Conservation (phyloP, 1,140 invertebrate species). For the Drosophila persimilis region DNA sequence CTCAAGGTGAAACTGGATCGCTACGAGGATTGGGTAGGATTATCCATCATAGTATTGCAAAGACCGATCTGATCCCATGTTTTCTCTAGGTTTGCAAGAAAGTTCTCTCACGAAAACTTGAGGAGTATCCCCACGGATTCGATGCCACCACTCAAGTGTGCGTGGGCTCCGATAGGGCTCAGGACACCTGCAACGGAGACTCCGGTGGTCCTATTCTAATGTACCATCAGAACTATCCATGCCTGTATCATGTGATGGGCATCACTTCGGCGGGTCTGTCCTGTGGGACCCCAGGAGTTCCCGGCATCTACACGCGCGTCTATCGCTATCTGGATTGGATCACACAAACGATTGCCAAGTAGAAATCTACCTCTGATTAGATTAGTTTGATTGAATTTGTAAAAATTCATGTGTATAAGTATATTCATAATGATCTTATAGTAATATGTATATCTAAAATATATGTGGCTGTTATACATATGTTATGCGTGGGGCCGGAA, state of each 20-base stretch:
- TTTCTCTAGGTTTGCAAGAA: constrained; percentile 65
- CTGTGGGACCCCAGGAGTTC: constrained; percentile 62
- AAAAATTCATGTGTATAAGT: too few species aligned
- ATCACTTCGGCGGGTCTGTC: constrained; percentile 66
- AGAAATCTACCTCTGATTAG: not conserved
- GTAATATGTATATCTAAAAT: too few species aligned
- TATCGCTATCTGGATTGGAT: constrained; percentile 76
- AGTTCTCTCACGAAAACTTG: constrained; percentile 31
- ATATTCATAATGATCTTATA: too few species aligned
- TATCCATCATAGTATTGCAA: constrained; percentile 24
- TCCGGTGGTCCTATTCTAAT: constrained; percentile 73
- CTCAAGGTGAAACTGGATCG: constrained; percentile 84
- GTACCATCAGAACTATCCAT: constrained; percentile 60
- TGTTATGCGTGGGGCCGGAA: too few species aligned
- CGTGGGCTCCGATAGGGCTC: constrained; percentile 85
- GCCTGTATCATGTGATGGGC: constrained; percentile 75
- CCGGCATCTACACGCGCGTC: constrained; percentile 73
- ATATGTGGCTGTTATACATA: too few species aligned
- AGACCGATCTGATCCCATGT: not conserved
- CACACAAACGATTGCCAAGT: constrained; percentile 14
- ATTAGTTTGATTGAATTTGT: not conserved
- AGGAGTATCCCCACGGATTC: constrained; percentile 83
- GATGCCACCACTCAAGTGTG: constrained; percentile 85
- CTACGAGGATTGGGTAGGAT: constrained; percentile 41
- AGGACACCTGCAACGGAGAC: constrained; percentile 83